Base-by-base conservation (phyloP, 2,888 invertebrate genomes). In the Drosophila mulleri region DNA sequence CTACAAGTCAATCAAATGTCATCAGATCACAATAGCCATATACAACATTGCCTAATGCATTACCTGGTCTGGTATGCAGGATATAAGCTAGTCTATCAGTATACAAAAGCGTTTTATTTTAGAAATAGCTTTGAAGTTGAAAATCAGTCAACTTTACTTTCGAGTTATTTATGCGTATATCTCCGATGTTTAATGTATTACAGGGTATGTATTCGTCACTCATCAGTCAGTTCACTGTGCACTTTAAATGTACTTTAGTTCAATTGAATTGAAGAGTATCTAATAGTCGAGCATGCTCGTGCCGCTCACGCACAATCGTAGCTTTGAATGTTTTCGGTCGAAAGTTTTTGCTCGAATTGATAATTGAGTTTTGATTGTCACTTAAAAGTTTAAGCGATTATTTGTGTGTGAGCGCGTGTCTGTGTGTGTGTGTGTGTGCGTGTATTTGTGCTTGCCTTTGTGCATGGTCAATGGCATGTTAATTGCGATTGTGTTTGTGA, bases 401-500 rank as follows among this genome's bases (percentile, higher is more conserved):
- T 52, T 50, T 41, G 52, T 29, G 44, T 48, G 26, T 12, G 6
- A 4, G n/a, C 18, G 18, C 20, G 66, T 35, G 29, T 47, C 18
- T 20, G 4, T 39, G 16, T 39, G 12, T 16, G 12, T 12, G 23
- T 23, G 16, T 23, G 32, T 32, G 32, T 32, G 11, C 3, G 29
- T 35, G 44, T 20, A 7, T 16, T 16, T 20, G 35, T 20, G 41
- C 20, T 11, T 20, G 16, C n/a, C 41, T 48, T n/a, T 65, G 52
- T 60, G 64, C 56, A 63, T 63, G 42, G 47, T 16, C 41, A 69
- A 69, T 74, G 45, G 44, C 53, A 77, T 41, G 58, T 50, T 70
- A 61, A 70, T 63, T 72, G 48, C 53, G 48, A 66, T 74, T 70
- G 73, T 16, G 37, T 56, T 48, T 45, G 35, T 65, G 62, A 18